Base-by-base conservation (phyloP, 1,140 invertebrate genomes). In the Agrilus planipennis region DNA sequence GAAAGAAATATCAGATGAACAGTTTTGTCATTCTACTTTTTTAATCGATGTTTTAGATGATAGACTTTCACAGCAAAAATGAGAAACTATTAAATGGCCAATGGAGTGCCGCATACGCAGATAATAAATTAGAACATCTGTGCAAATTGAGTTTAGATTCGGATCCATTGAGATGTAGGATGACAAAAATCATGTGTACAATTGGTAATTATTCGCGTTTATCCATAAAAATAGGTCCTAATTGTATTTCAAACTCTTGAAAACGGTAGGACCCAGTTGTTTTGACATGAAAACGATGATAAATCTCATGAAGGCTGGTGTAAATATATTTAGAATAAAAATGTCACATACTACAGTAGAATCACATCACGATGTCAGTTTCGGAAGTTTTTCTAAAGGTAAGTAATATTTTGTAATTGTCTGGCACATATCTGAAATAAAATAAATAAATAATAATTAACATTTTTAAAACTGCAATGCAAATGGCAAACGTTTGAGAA, bases 331-430 rank as follows among this genome's bases (percentile, higher is more conserved):
- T 16, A 55, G 84, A 17, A 61, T 89, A 25, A 84, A 85, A 56
- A 77, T 85, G 50, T 75, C 77, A 4, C 84, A 82, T 60, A 82
- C 80, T 22, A 68, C 73, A 4, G 71, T 81, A 46, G 80, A 85
- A 46, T 81, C 23, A 25, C 6, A 25, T 25, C 23, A 25, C 6
- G 23, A 25, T 25, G 7, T 25, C 23, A n/a, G n/a, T n/a, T n/a
- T n/a, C n/a, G n/a, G n/a, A n/a, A n/a, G n/a, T n/a, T n/a, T n/a
- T n/a, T n/a, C n/a, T n/a, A n/a, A n/a, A n/a, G n/a, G n/a, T 68
- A 51, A 98, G 90, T 6, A 98, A 52, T 25, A 98, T 76, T 63
- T 84, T 88, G 61, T 97, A 98, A 61, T 96, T 95, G 32, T 78
- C 69, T 1, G 94, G 94, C 41, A 98, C 76, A 42, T 85, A 68